phyloP scores from a whole-genome alignment of 2,888 invertebrate species.

The Lithophane leautieri region DNA sequence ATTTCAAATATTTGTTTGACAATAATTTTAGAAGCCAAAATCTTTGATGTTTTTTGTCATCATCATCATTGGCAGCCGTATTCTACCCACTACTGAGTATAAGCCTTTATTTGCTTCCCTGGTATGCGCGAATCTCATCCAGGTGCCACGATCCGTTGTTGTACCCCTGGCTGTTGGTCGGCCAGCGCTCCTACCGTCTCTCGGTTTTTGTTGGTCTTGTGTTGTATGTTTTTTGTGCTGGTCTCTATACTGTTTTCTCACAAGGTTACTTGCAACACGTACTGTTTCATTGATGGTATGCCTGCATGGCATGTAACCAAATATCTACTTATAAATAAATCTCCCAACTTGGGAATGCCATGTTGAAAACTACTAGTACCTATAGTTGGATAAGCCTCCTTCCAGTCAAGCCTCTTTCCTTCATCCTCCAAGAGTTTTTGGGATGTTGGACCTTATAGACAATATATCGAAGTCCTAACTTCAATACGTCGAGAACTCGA shows the following conservation, averaged over 20 bases:
- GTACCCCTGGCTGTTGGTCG: not conserved
- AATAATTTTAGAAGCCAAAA: constrained; percentile 12
- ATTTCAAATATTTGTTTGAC: constrained; percentile 19
- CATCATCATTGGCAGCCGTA: not conserved
- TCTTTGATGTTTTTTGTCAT: constrained; percentile 1
- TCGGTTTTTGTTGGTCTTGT: not conserved
- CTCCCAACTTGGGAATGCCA: not conserved
- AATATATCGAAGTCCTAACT: not conserved
- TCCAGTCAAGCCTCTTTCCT: not conserved
- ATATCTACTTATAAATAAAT: constrained; percentile 2
- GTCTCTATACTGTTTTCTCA: not conserved
- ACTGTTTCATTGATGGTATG: constrained; percentile 18
- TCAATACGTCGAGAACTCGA: not conserved
- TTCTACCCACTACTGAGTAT: not conserved
- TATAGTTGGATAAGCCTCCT: not conserved
- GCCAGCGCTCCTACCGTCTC: not conserved
- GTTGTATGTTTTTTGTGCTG: not conserved
- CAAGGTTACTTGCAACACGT: constrained; percentile 15
- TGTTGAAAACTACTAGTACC: not conserved
- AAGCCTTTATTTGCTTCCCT: not conserved
- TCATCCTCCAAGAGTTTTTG: not conserved
- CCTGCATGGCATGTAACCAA: not conserved
- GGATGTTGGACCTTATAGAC: not conserved
- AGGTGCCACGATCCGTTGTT: not conserved
- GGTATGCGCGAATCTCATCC: not conserved